A percentile compares a stretch with the other conserved stretches of the same genome.
Conservation (phyloP, 1,140 invertebrate genomes). For the Lordiphosa mommai region DNA sequence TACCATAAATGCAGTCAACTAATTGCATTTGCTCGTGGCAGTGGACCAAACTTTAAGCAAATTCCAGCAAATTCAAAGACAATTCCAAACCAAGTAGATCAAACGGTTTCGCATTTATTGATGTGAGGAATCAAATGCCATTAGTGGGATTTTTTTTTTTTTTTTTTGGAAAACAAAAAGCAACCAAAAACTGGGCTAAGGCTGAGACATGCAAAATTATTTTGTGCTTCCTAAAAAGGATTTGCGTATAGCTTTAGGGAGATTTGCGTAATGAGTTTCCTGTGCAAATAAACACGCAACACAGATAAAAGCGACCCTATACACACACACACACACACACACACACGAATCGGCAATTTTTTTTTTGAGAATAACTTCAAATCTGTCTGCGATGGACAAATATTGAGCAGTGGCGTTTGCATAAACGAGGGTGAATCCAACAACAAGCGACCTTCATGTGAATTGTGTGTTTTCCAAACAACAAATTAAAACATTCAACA, state of each 20-base stretch:
- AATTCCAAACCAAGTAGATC: not conserved
- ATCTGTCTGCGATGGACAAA: slow-evolving; percentile 11
- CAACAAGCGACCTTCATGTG: no score
- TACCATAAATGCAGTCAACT: no score
- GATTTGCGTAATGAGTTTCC: slow-evolving; percentile 71
- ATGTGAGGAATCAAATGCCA: no score
- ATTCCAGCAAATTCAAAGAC: not conserved
- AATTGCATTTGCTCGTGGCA: not conserved
- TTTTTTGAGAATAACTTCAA: slow-evolving; percentile 18
- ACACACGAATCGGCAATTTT: slow-evolving; percentile 4
- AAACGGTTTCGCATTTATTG: not conserved
- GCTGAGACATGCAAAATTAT: slow-evolving; percentile 27
- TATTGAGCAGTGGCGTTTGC: not conserved
- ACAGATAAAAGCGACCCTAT: slow-evolving; percentile 39
- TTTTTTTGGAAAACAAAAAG: no score
- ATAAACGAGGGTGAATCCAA: no score
- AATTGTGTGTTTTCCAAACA: no score
- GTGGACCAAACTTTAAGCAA: not conserved
- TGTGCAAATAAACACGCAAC: slow-evolving; percentile 63
- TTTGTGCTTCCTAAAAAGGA: slow-evolving; percentile 48
- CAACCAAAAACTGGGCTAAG: slow-evolving; percentile 3
- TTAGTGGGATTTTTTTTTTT: no score
- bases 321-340: slow-evolving; percentile 4
- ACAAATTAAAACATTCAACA: no score
- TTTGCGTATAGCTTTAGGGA: slow-evolving; percentile 62